Evolutionary conservation across 2,797 vertebrate species (phyloP).

Genomic region (Balearica regulorum): DNA sequence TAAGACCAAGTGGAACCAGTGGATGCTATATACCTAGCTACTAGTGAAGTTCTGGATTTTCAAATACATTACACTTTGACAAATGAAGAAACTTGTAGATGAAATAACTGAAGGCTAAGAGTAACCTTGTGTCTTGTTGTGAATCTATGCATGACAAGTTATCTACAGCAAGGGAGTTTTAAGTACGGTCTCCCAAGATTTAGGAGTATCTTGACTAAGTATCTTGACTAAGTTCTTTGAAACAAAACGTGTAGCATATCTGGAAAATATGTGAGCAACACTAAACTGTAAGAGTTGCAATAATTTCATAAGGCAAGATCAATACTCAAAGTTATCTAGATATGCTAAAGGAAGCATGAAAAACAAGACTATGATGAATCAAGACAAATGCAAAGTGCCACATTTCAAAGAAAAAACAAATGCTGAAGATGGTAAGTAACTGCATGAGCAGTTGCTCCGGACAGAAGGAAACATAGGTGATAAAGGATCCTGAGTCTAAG

Average conservation of each 20-base stretch:
- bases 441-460: neutral
- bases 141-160: neutral
- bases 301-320: neutral
- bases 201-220: neutral
- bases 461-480: neutral
- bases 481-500: neutral
- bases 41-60: neutral
- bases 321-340: neutral
- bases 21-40: neutral
- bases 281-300: neutral
- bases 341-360: neutral
- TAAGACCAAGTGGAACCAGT: neutral
- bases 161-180: neutral
- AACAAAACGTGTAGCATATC: neutral
- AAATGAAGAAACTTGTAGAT: neutral
- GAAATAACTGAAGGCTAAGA: neutral
- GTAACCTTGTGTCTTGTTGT: neutral
- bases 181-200: neutral
- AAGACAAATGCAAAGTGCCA: neutral
- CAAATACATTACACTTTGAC: neutral
- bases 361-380: neutral
- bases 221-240: neutral
- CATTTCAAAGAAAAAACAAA: neutral
- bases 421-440: neutral
- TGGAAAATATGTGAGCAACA: neutral